Percentiles rank a stretch among this genome's conserved stretches.
Evolutionary conservation across 2,113 vertebrate genomes (phyloP).

Genomic region (Bambusicola thoracicus): DNA sequence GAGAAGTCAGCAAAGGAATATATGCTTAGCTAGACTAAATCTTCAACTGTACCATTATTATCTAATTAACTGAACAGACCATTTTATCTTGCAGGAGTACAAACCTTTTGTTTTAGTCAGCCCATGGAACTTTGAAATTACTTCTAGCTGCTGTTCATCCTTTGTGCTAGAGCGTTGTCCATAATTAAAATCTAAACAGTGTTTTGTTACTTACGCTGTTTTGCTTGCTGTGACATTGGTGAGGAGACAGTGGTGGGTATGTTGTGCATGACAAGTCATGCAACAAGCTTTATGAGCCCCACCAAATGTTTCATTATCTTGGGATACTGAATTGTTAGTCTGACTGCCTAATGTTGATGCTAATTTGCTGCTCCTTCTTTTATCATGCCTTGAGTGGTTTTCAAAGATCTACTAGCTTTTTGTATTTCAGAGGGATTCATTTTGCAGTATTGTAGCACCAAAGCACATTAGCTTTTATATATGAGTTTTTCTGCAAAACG

Average conservation of each 20-base stretch:
- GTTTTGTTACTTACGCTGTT: background rate
- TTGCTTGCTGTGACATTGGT: background rate
- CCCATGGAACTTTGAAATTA: background rate
- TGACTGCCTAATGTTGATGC: background rate
- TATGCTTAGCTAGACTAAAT: background rate
- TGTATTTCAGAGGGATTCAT: background rate
- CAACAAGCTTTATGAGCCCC: background rate
- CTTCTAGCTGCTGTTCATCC: background rate
- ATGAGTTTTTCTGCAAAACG: no score
- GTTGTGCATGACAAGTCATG: background rate
- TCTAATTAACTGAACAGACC: background rate
- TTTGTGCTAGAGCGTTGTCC: background rate
- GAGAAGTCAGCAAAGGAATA: background rate
- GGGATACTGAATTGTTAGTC: background rate
- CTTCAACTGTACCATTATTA: background rate
- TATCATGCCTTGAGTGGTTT: background rate
- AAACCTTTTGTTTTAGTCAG: background rate
- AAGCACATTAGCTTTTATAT: background rate
- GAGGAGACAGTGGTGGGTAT: background rate
- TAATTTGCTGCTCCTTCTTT: background rate
- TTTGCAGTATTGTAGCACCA: background rate
- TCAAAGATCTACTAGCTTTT: background rate
- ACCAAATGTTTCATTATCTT: background rate
- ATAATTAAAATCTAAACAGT: background rate
- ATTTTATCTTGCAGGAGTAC: background rate